Conservation (phyloP, 2,113 vertebrate species). For the Cromileptes altivelis region DNA sequence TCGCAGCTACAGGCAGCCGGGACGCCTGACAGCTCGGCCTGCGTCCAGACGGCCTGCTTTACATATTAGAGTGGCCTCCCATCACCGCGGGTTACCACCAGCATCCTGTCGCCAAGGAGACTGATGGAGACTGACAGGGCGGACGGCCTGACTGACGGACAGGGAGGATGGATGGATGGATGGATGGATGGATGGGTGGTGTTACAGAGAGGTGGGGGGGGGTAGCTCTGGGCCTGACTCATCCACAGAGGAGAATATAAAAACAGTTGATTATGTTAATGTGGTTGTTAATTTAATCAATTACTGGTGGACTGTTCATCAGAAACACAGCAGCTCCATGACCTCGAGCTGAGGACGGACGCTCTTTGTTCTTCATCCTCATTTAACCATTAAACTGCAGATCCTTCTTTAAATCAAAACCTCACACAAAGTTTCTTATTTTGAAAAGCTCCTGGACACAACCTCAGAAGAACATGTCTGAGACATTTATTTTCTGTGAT, state of each 20-base stretch:
- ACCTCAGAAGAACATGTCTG: too few relatives aligned
- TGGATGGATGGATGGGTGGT: slow-evolving; percentile 24
- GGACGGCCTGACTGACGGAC: slow-evolving; percentile 79
- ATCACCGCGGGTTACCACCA: slow-evolving; percentile 88
- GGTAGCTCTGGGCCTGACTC: slow-evolving; percentile 87
- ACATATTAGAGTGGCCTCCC: slow-evolving; percentile 88
- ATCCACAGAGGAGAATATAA: slow-evolving; percentile 80
- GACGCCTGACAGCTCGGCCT: slow-evolving; percentile 91
- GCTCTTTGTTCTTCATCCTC: neutral
- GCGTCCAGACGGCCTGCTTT: slow-evolving; percentile 90
- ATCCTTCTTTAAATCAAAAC: neutral
- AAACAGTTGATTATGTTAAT: slow-evolving; percentile 91
- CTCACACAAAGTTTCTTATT: neutral
- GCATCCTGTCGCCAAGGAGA: slow-evolving; percentile 88
- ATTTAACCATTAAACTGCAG: slow-evolving; percentile 13
- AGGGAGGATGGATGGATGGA: slow-evolving; percentile 44
- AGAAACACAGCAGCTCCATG: slow-evolving; percentile 42
- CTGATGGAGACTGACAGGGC: slow-evolving; percentile 94
- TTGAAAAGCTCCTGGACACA: too few relatives aligned
- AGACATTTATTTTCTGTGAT: neutral
- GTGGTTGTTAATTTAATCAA: slow-evolving; percentile 84
- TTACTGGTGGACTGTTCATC: slow-evolving; percentile 65
- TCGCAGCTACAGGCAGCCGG: slow-evolving; percentile 88
- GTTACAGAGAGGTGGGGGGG: slow-evolving; percentile 34
- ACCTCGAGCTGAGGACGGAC: slow-evolving; percentile 45